Percentiles rank a stretch among this genome's conserved stretches.
Evolutionary conservation across 2,113 vertebrate species (phyloP).

Genomic region (Atlantisia rogersi): DNA sequence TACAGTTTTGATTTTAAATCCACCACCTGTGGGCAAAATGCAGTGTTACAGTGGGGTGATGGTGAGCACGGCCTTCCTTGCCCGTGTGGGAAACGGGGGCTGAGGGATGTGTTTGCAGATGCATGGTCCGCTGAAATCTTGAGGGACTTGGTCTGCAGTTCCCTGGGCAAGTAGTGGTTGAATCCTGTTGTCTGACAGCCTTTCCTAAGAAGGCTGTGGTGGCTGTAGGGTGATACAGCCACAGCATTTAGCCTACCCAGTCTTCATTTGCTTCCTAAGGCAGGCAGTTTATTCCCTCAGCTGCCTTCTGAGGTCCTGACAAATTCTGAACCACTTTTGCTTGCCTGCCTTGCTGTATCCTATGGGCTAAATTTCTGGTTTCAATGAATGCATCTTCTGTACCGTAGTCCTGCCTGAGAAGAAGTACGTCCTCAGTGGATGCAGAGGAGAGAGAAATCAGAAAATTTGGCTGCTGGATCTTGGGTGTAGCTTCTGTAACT

Average conservation of each 20-base stretch:
- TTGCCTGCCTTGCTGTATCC: not conserved
- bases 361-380: not conserved
- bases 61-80: not conserved
- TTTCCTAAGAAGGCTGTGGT: not conserved
- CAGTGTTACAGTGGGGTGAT: not conserved
- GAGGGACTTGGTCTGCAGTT: conserved; percentile 7
- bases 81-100: not conserved
- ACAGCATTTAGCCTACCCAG: not conserved
- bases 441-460: not conserved
- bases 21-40: not conserved
- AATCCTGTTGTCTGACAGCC: not conserved
- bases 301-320: not conserved
- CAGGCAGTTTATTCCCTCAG: not conserved
- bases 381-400: not conserved
- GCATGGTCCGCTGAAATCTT: not conserved
- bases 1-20: not conserved
- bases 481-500: conserved; percentile 8
- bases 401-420: not conserved
- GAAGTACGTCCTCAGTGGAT: not conserved
- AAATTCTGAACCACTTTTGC: not conserved
- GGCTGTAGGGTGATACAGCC: not conserved
- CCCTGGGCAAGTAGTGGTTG: not conserved
- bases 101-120: not conserved
- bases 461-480: not conserved
- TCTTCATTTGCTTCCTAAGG: conserved; percentile 14